A percentile compares a stretch with the other conserved stretches of the same genome.
Evolutionary conservation across 2,888 invertebrate species (phyloP).

Genomic region (Zaprionus bogoriensis): DNA sequence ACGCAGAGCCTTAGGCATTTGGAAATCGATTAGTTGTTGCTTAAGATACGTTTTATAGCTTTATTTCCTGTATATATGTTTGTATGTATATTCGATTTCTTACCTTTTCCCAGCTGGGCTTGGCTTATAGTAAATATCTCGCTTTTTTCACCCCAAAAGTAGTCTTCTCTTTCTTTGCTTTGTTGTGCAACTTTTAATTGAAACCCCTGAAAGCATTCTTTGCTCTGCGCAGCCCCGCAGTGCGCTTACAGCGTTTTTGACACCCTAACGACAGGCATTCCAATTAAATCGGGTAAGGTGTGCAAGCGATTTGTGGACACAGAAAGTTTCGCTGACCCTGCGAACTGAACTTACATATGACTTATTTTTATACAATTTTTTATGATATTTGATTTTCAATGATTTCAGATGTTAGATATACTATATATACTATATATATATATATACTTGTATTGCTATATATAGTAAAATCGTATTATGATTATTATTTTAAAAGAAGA

Average conservation of each 20-base stretch:
- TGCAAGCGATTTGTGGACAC: no score
- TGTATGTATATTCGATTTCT: neutral
- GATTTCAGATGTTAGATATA: no score
- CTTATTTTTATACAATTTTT: no score
- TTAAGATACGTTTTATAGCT: neutral
- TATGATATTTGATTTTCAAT: no score
- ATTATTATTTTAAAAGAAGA: no score
- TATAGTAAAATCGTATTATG: no score
- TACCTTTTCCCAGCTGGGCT: constrained; percentile 22
- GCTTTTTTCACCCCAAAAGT: neutral
- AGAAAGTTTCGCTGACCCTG: no score
- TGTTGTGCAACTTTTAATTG: constrained; percentile 36
- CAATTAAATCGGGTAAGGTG: no score
- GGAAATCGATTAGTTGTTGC: constrained; percentile 67
- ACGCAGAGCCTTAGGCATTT: constrained; percentile 58
- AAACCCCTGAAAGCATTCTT: constrained; percentile 17
- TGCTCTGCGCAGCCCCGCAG: neutral
- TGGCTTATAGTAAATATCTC: neutral
- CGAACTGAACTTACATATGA: no score
- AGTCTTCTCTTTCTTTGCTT: neutral
- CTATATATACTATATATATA: no score
- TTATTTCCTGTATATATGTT: neutral
- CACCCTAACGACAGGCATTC: neutral
- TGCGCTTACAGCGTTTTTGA: constrained; percentile 6
- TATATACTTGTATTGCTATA: no score